A percentile compares a stretch with the other conserved stretches of the same genome.
Conservation (phyloP, 2,797 vertebrate species). For the Rhinella marina region DNA sequence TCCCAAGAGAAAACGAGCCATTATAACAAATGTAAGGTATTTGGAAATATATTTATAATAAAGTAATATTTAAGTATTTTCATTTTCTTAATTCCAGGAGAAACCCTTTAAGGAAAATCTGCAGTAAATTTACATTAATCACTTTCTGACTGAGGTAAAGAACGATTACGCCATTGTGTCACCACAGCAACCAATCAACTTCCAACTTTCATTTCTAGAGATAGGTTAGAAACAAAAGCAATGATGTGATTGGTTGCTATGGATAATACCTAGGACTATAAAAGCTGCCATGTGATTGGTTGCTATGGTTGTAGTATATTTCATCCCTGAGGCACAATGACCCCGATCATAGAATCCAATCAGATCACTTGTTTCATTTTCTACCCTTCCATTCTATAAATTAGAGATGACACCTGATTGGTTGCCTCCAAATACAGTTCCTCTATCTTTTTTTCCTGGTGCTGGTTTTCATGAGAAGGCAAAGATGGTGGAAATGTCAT, state of each 20-base stretch:
- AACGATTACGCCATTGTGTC: background rate
- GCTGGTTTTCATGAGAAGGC: background rate
- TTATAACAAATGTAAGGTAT: too few species aligned
- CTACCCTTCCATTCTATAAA: background rate
- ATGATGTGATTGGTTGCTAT: background rate
- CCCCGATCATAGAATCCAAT: background rate
- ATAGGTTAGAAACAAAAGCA: background rate
- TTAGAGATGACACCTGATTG: conserved; percentile 1
- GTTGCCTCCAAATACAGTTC: background rate
- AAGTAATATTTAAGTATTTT: too few species aligned
- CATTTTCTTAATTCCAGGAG: too few species aligned
- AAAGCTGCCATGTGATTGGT: conserved; percentile 8
- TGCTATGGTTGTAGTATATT: background rate
- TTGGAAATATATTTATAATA: too few species aligned
- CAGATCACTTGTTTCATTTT: background rate
- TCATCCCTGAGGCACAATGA: background rate
- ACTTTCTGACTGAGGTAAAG: background rate
- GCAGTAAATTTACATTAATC: background rate
- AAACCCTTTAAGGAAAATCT: too few species aligned
- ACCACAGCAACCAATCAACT: background rate
- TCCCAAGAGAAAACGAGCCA: too few species aligned
- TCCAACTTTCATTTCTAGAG: background rate
- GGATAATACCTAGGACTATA: background rate
- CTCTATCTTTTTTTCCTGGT: background rate
- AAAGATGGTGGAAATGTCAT: background rate